Base-by-base conservation (phyloP, 1,140 invertebrate genomes). In the Protaetia brevitarsis region DNA sequence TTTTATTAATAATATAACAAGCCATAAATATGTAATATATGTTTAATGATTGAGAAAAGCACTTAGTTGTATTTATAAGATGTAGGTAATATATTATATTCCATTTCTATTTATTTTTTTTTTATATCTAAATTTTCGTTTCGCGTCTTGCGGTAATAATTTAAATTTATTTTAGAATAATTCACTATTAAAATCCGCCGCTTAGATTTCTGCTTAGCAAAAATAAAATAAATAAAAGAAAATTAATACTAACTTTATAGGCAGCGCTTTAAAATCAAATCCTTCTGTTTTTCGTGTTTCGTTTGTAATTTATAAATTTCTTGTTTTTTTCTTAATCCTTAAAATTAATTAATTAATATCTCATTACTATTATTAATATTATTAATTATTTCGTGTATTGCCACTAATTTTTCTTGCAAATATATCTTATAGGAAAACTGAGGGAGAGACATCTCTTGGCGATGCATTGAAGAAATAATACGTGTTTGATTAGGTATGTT, bases 21-120 rank as follows among this genome's bases (percentile, higher is more conserved):
- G 34, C 34, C 16, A 37, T 34, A 7, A 5, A 37, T 37, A 37
- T 37, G 16, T 37, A 11, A 37, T 37, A 16, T 37, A 37, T 37
- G 16, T 11, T 5, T 13, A 13, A 11, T 13, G 34, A 10, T 34
- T 34, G 31, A 34, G n/a, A 34, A 37, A 37, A 37, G 34, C 34
- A 37, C 34, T 37, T 37, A 8, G n/a, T n/a, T n/a, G n/a, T n/a
- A n/a, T n/a, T n/a, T n/a, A n/a, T n/a, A n/a, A n/a, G n/a, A n/a
- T n/a, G n/a, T n/a, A n/a, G n/a, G n/a, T n/a, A n/a, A n/a, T n/a
- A n/a, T n/a, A n/a, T n/a, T n/a, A n/a, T n/a, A n/a, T n/a, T n/a
- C n/a, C n/a, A n/a, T n/a, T n/a, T n/a, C n/a, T n/a, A n/a, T n/a
- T 37, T 37, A 16, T 37, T 37, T 37, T 37, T 37, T 37, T 37